Conservation (phyloP, 2,888 invertebrate genomes). For the Dryobota labecula region DNA sequence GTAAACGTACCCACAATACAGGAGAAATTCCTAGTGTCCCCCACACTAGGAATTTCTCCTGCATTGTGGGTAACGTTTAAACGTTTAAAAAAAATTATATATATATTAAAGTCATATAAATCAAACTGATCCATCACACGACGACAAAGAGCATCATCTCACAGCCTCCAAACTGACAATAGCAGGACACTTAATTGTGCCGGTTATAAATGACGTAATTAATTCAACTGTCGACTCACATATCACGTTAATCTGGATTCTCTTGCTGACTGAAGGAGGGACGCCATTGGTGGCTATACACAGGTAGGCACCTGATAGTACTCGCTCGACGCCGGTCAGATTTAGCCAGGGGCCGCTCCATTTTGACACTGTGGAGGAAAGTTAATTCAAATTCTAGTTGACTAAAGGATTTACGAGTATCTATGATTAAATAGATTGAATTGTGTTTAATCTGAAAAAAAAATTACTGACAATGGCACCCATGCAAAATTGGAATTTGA, state of each 20-base stretch:
- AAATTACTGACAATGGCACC: not conserved
- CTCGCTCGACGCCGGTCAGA: slow-evolving; percentile 90
- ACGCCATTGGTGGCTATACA: slow-evolving; percentile 93
- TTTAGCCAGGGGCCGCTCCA: slow-evolving; percentile 90
- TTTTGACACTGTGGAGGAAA: slow-evolving; percentile 86
- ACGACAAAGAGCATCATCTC: slow-evolving; percentile 26
- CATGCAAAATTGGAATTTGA: not conserved
- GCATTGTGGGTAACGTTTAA: too few species aligned
- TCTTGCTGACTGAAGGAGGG: slow-evolving; percentile 87
- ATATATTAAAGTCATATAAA: slow-evolving; percentile 17
- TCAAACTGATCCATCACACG: slow-evolving; percentile 25
- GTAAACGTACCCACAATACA: too few species aligned
- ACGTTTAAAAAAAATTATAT: too few species aligned
- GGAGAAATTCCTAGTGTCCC: too few species aligned
- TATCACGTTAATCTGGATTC: slow-evolving; percentile 89
- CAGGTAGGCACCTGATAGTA: slow-evolving; percentile 92
- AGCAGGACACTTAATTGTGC: slow-evolving; percentile 46
- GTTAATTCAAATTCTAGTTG: not conserved
- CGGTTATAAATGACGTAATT: slow-evolving; percentile 55
- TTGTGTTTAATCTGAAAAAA: not conserved
- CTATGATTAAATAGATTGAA: not conserved
- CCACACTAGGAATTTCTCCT: too few species aligned
- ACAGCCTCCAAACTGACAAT: slow-evolving; percentile 40
- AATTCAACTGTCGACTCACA: slow-evolving; percentile 71
- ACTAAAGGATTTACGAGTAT: too few species aligned